Base-by-base conservation (phyloP, 2,113 vertebrate genomes). In the Heterotis niloticus region DNA sequence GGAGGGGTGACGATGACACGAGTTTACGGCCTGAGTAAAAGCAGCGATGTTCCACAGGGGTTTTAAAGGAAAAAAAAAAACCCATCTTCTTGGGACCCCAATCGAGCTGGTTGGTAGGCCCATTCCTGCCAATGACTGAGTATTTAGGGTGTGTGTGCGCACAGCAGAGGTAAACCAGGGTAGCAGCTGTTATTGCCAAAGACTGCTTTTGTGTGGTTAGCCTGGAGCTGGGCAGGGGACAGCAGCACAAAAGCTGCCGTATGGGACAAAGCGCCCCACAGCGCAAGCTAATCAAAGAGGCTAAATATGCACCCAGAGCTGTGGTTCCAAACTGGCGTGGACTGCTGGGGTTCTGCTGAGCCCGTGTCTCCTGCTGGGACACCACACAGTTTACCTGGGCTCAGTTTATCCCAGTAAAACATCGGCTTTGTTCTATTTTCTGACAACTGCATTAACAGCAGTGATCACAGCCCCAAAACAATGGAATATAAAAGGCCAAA, bases 211-310 rank as follows among this genome's bases (percentile, higher is more conserved):
- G 80, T 81, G 44, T n/a, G 17, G 57, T 18, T 28, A 18, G 72
- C 24, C 18, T 4, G 4, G 23, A 29, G 52, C 13, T 18, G 52
- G 67, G 65, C 54, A 13, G n/a, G 69, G 28, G 64, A 69, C 1
- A 13, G 26, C 51, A 68, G 56, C 69, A 13, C 23, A 16, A 11
- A n/a, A 14, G 64, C 26, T 5, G 51, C 70, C 20, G 66, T 70
- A 44, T 59, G 66, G 75, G 60, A 82, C 81, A 80, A 81, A 73
- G 65, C 54, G 34, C 62, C 69, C 76, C 72, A 64, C 75, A 79
- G 82, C 69, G 76, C 76, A 26, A 72, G 75, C 75, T 82, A 83
- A 81, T 83, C 72, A 66, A 81, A 74, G 78, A 28, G 18, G 59
- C 81, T 81, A 80, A 82, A 82, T 79, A 75, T 81, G 83, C 80